These are phyloP conservation scores for Lacerta bilineata DNA, from an alignment of 2,797 vertebrate genomes.

Conservation along the genomic window DNA sequence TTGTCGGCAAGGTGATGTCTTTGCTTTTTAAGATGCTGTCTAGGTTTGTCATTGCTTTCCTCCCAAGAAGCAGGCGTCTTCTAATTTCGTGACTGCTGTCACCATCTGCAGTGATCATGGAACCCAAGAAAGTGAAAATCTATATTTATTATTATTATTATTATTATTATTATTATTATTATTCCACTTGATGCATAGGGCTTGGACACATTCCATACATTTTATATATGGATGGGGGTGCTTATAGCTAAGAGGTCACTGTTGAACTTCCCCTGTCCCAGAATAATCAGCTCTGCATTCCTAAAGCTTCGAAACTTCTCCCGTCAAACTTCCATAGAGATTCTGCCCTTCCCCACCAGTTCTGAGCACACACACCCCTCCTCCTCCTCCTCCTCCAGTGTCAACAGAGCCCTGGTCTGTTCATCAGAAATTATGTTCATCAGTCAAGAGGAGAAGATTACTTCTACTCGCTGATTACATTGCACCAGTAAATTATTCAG, in stretches of 20 bases:
- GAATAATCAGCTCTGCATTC: not conserved
- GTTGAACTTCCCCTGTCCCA: not conserved
- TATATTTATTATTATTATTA: too few relatives aligned
- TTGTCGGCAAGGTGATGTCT: too few relatives aligned
- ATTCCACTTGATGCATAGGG: not conserved
- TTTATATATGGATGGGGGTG: not conserved
- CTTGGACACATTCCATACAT: not conserved
- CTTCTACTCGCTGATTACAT: slow-evolving; percentile 44
- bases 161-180: too few relatives aligned
- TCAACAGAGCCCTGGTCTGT: not conserved
- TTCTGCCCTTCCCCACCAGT: too few relatives aligned
- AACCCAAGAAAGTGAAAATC: too few relatives aligned
- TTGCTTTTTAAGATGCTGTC: too few relatives aligned
- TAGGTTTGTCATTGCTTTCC: too few relatives aligned
- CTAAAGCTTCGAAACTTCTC: not conserved
- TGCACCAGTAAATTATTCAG: slow-evolving; percentile 35
- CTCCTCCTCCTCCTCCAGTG: slow-evolving; percentile 12
- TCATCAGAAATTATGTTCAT: slow-evolving; percentile 10
- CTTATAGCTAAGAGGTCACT: too few relatives aligned
- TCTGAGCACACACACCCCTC: not conserved
- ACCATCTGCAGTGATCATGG: too few relatives aligned
- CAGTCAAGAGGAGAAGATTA: slow-evolving; percentile 44
- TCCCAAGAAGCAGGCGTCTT: too few relatives aligned
- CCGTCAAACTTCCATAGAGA: too few relatives aligned
- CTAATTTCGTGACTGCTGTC: too few relatives aligned